Percentiles rank a stretch among this genome's conserved stretches.
phyloP scores from a whole-genome alignment of 2,797 vertebrate species.

The Gallinago nigripennis region DNA sequence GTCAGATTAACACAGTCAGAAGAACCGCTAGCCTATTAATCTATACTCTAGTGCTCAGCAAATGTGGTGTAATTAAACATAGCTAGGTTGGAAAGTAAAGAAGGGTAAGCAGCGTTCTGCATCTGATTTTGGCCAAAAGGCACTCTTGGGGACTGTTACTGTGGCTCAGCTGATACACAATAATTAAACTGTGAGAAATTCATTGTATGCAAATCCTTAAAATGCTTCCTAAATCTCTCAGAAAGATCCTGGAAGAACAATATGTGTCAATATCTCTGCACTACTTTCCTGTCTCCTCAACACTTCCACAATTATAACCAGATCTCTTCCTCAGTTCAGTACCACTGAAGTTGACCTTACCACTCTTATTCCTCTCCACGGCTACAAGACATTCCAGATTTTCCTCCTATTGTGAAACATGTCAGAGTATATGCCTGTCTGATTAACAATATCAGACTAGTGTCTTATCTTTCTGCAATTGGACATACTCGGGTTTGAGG shows the following conservation, averaged over 20 bases:
- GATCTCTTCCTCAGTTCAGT: constrained; percentile 4
- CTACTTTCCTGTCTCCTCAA: not conserved
- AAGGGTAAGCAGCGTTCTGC: not conserved
- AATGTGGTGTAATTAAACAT: not conserved
- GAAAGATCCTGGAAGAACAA: not conserved
- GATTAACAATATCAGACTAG: constrained; percentile 1
- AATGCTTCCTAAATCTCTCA: not conserved
- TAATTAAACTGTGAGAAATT: not conserved
- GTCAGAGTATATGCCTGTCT: not conserved
- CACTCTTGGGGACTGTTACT: not conserved
- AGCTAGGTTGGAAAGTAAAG: not conserved
- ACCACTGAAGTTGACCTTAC: not conserved
- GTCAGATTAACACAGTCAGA: not conserved
- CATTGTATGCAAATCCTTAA: not conserved
- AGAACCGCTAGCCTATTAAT: not conserved
- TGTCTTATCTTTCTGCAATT: not conserved
- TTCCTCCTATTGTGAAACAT: constrained; percentile 16
- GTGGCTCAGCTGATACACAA: not conserved
- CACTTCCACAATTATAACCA: not conserved
- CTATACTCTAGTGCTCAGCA: not conserved
- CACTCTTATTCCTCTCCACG: not conserved
- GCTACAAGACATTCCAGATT: not conserved
- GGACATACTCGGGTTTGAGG: not conserved
- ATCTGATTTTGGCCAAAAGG: not conserved
- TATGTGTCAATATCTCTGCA: not conserved